Evolutionary conservation across 2,888 invertebrate genomes (phyloP).

Genomic region (Macropis europaea): DNA sequence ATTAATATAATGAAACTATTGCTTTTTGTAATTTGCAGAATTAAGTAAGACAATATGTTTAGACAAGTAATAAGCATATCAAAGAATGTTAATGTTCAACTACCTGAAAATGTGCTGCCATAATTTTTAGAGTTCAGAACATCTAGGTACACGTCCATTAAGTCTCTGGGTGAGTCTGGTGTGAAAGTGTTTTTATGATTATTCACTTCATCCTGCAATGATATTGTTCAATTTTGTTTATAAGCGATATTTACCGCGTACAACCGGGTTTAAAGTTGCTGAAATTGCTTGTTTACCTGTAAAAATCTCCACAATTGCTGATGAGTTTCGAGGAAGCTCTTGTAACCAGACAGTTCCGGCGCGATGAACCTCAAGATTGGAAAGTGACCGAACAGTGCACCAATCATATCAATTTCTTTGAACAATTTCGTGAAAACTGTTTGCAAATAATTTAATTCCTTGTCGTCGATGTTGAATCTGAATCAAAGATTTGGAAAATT

Average conservation of each 20-base stretch:
- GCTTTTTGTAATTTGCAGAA: no score
- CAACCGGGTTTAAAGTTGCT: background rate
- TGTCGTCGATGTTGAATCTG: constrained; percentile 81
- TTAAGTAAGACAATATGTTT: no score
- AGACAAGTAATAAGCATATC: no score
- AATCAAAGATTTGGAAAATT: background rate
- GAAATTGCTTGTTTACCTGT: constrained; percentile 2
- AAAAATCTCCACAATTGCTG: constrained; percentile 82
- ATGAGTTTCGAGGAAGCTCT: constrained; percentile 86
- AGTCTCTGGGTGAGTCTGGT: constrained; percentile 85
- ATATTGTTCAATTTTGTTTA: background rate
- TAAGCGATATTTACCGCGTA: background rate
- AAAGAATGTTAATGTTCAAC: background rate
- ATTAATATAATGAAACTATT: background rate
- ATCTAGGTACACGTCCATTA: constrained; percentile 91
- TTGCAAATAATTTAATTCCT: constrained; percentile 86
- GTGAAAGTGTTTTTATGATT: constrained; percentile 86
- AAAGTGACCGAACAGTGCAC: constrained; percentile 89
- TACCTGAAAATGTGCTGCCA: constrained; percentile 80
- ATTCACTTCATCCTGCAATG: constrained; percentile 84
- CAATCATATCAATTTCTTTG: constrained; percentile 90
- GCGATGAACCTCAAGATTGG: constrained; percentile 86
- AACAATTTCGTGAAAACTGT: constrained; percentile 86
- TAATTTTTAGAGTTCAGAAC: constrained; percentile 84
- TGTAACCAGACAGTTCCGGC: constrained; percentile 89